Conservation (phyloP, 1,140 invertebrate genomes). For the Drosophila punjabiensis region DNA sequence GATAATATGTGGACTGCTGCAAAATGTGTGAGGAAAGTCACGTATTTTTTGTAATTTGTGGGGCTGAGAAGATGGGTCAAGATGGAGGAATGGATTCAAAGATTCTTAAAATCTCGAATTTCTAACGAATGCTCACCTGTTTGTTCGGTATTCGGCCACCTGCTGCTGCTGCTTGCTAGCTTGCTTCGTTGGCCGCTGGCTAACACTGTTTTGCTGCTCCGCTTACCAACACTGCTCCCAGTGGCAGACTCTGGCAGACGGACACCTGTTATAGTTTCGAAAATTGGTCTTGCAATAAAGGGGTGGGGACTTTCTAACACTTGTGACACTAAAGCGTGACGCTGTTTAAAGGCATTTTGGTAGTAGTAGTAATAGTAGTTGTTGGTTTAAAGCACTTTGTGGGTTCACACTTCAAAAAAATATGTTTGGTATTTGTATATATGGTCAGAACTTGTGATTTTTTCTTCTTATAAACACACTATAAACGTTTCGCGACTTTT, state of each 20-base stretch:
- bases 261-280: constrained; percentile 42
- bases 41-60: constrained; percentile 15
- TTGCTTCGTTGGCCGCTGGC: constrained; percentile 23
- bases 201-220: constrained; percentile 21
- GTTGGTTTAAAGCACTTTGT: constrained; percentile 51
- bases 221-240: constrained; percentile 6
- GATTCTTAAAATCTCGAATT: not conserved
- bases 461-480: constrained; percentile 3
- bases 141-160: constrained; percentile 14
- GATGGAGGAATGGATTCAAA: not conserved
- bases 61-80: not conserved
- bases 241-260: constrained; percentile 4
- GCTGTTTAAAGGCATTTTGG: constrained; percentile 79
- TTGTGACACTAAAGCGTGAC: constrained; percentile 79
- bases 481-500: constrained; percentile 17
- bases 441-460: constrained; percentile 21
- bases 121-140: constrained; percentile 9
- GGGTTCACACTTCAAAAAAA: constrained; percentile 73
- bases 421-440: constrained; percentile 27
- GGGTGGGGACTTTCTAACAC: constrained; percentile 46
- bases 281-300: constrained; percentile 25
- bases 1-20: constrained; percentile 25
- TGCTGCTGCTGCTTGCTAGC: constrained; percentile 18
- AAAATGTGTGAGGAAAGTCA: constrained; percentile 52
- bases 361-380: constrained; percentile 47